These are phyloP conservation scores for Microctenopoma steveboyesi DNA, from an alignment of 2,797 vertebrate genomes.

Conservation along the genomic window DNA sequence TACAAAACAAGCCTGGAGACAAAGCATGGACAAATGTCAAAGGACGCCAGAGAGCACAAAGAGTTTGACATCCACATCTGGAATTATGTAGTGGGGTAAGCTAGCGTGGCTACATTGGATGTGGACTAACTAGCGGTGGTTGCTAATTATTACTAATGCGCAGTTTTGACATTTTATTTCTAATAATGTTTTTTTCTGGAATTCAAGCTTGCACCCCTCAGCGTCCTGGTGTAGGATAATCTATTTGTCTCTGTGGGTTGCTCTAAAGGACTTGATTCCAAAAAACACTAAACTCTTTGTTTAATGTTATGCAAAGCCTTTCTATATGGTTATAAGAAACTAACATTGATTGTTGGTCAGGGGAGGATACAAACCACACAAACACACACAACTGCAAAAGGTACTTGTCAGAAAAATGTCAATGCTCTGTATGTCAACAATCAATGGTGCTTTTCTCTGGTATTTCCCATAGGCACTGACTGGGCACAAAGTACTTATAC, in stretches of 20 bases:
- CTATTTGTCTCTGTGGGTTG: neutral
- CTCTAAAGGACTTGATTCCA: neutral
- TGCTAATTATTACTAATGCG: no score
- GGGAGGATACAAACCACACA: neutral
- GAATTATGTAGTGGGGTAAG: no score
- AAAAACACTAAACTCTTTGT: neutral
- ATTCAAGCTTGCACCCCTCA: no score
- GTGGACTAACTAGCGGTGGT: no score
- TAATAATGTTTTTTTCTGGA: no score
- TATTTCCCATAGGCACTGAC: neutral
- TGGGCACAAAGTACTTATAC: neutral
- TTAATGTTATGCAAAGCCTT: neutral
- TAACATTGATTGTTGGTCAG: neutral
- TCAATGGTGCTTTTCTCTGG: slow-evolving; percentile 2
- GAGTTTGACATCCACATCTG: no score
- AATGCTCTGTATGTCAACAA: slow-evolving; percentile 4
- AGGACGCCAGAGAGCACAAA: no score
- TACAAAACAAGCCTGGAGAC: no score
- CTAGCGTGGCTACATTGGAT: no score
- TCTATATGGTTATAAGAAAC: neutral
- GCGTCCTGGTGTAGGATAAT: no score
- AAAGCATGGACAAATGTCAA: no score
- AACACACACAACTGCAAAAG: neutral
- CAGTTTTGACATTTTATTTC: no score
- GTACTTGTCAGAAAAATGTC: neutral